Evolutionary conservation across 2,797 vertebrate species (phyloP).

Genomic region (Chrosomus eos): DNA sequence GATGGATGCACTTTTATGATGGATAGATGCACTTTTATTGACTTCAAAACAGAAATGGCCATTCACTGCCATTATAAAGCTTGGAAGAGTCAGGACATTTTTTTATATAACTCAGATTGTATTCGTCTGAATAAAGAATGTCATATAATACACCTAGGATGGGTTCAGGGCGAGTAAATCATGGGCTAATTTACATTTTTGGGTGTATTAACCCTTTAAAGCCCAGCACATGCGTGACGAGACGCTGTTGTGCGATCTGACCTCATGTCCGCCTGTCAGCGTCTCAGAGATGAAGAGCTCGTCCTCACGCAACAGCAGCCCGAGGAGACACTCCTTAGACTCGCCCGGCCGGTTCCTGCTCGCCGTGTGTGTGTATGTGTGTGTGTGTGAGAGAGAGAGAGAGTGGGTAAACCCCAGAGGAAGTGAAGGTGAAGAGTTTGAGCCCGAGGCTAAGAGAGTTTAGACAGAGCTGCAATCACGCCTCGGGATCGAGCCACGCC

Average conservation of each 20-base stretch:
- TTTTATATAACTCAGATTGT: no score
- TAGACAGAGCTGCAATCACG: constrained; percentile 73
- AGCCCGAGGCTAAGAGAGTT: constrained; percentile 79
- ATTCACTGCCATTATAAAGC: no score
- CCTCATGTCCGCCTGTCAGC: constrained; percentile 11
- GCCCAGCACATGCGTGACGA: background rate
- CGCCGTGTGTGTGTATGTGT: constrained; percentile 7
- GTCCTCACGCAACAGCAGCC: constrained; percentile 76
- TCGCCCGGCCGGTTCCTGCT: constrained; percentile 71
- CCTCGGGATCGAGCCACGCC: constrained; percentile 57
- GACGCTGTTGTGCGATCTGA: background rate
- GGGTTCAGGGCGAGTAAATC: no score
- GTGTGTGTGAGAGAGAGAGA: no score
- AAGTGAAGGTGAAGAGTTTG: constrained; percentile 77
- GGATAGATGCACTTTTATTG: no score
- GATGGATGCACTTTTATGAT: no score
- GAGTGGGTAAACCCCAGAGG: constrained; percentile 58
- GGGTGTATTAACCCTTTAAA: no score
- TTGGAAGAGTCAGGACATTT: no score
- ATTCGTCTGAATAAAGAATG: no score
- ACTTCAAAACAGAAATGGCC: no score
- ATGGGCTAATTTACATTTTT: no score
- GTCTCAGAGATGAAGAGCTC: constrained; percentile 69
- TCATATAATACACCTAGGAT: no score
- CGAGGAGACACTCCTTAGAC: constrained; percentile 61